Evolutionary conservation across 30 jellyfish, hydroid and myxozoan genomes (phyloP), one percentile per base, ranked within the genome.

Genomic region (Cassiopea xamachana): DNA sequence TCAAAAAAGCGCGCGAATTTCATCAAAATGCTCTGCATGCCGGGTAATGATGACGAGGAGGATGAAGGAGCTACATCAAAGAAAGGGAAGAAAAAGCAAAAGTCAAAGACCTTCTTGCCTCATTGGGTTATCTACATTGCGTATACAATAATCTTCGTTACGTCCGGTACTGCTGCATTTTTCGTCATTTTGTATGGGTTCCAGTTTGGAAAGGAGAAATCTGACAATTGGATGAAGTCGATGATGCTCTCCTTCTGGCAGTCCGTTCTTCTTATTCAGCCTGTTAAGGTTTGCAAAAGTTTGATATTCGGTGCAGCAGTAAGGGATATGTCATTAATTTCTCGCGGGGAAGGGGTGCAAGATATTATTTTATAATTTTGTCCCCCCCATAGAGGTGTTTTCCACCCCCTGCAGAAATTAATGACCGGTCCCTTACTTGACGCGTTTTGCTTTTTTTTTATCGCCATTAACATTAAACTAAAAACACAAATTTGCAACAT

Each of bases 91-190:
- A 84, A 94, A 89, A 86, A 85, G 87, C 83, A 84, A 44, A 94
- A 94, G 69, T 93, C 93, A 10, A 77, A 83, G 39, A 89, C 91
- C 16, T 82, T 64, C 39, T 72, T 94, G 19, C 98, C 98, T 19
- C 97, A 90, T 61, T 94, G 98, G 98, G 94, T 90, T 72, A 91
- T 94, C n/a, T 90, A 90, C 87, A 94, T 94, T 46, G 97, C 98
- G 3, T 94, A 94, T 48, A 48, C 87, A 43, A 67, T 94, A 79
- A 82, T 88, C 39, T 94, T 94, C 80, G 69, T 82, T 16, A 90
- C 94, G 1, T 90, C 98, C 0, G 95, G 93, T 6, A 93, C 92
- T 6, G 87, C 97, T 77, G 94, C 97, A 0, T 94, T 94, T 58
- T 94, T 94, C 73, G 97, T 90, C 79, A 89, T 90, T 60, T 79